Base-by-base conservation (phyloP, 1,140 invertebrate species). In the Eufriesea mexicana region DNA sequence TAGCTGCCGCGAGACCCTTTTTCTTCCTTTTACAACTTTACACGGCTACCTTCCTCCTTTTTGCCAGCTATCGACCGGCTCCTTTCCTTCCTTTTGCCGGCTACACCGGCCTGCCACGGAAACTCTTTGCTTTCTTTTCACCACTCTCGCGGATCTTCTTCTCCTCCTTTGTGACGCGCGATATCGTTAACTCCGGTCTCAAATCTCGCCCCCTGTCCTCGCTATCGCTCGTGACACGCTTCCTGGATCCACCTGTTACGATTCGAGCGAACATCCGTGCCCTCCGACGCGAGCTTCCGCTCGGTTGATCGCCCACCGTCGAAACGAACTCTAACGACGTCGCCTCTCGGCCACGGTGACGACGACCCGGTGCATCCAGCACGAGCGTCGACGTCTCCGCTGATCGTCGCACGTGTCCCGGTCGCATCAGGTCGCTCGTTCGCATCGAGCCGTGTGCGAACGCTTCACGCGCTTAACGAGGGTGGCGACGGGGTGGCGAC, bases 381-480 rank as follows among this genome's bases (percentile, higher is more conserved):
- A n/a, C n/a, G n/a, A n/a, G 77, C 49, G 77, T 79, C 77, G 67
- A 71, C 77, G 66, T 62, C 67, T 57, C 54, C 42, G 59, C 47
- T 0, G 12, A 18, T 18, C 2, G 7, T 16, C 49, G 73, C 45
- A 62, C 55, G 35, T 62, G 47, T 47, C 45, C 74, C 2, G 25
- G 9, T 0, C 7, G 51, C 64, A 59, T 35, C 71, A 10, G 55
- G 35, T n/a, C 12, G 49, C 35, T 62, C 80, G 66, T 47, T 45
- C 28, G 62, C 62, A 35, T 42, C 18, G 62, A 64, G 18, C 62
- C 79, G 75, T 84, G 78, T 64, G 62, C 62, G 28, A 61, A 64
- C 66, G 70, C 86, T 79, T 83, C 71, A 67, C 76, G 71, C 79
- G 79, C 77, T 75, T 82, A 86, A 82, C 81, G 70, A 88, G 82